Base-by-base conservation (phyloP, 1,140 invertebrate species). In the Zeugodacus cucurbitae region DNA sequence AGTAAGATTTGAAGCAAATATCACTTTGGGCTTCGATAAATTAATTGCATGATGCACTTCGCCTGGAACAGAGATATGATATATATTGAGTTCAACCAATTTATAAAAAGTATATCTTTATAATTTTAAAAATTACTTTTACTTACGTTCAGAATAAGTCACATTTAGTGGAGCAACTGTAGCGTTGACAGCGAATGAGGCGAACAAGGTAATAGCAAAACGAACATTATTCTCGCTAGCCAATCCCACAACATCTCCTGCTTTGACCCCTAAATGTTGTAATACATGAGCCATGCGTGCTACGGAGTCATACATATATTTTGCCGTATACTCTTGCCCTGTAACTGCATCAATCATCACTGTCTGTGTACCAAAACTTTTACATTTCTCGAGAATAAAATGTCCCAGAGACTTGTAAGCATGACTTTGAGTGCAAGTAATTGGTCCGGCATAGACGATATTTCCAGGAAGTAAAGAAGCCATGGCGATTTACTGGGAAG, bases 1-100 rank as follows among this genome's bases (percentile, higher is more conserved):
- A 0, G 95, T 95, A 32, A 94, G 92, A 34, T 94, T 94, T 2
- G 96, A 96, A 74, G 95, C 95, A 89, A 97, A 96, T 89, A 96
- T 94, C 17, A 96, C 93, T 91, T 95, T 95, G 78, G 96, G 96
- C 90, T 96, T 95, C 26, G 95, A 95, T 57, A 97, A 94, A 64
- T 94, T 95, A 2, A 96, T 91, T 8, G 95, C 94, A 91, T 96
- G 96, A 59, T 91, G 92, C 29, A 96, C 93, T 94, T 97, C 96
- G 89, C 94, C 96, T 96, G 90, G 88, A 94, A 94, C 86, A 85
- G 29, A 88, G 87, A 85, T 70, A 85, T 58, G 64, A 10, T 78
- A 62, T 37, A 67, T 48, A 17, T 54, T 54, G 17, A 54, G 14
- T 11, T 54, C 11, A 54, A 54, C 11, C 11, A 54, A 54, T 54